Evolutionary conservation across 2,797 vertebrate species (phyloP), one percentile per base, ranked within the genome.

Genomic region (Euthynnus affinis): DNA sequence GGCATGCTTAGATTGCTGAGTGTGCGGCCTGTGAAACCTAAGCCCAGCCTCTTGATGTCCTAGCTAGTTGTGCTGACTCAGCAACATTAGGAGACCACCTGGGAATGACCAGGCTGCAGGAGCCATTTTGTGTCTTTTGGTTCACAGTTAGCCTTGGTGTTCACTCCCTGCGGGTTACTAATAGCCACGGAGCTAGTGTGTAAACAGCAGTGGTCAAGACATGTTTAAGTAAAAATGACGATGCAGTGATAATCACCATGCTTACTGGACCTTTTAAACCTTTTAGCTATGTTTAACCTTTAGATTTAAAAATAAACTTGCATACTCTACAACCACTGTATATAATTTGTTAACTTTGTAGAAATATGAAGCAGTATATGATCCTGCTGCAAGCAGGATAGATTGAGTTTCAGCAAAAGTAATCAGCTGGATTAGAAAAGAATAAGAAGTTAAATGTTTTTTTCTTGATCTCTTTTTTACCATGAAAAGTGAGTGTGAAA

Each of bases 21-120:
- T 87, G 84, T 83, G 86, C 86, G 74, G 87, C 85, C 83, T 48
- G 74, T 86, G 87, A 89, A 93, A 89, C 71, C 72, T 78, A 75
- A 88, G 69, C 70, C 76, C 82, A 29, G 51, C 76, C 89, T 87
- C 71, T 87, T 84, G 86, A 82, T 91, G 87, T 76, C 86, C 67
- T 71, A 80, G 74, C 70, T 85, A 60, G 74, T 90, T 82, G 78
- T 62, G 83, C 84, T 93, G 92, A 95, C 81, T 89, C 88, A 84
- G 92, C 88, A 71, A 58, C 81, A 80, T 80, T 79, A 73, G 56
- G 65, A 85, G 89, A 92, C 91, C 92, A 94, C 92, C 92, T 92
- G 91, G 87, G 88, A 88, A 77, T 88, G 83, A 85, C 87, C 82
- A 62, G 78, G 53, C 64, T 85, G 67, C 25, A 46, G 74, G 74